Conservation (phyloP, 2,888 invertebrate species). For the Drosophila mimetica region DNA sequence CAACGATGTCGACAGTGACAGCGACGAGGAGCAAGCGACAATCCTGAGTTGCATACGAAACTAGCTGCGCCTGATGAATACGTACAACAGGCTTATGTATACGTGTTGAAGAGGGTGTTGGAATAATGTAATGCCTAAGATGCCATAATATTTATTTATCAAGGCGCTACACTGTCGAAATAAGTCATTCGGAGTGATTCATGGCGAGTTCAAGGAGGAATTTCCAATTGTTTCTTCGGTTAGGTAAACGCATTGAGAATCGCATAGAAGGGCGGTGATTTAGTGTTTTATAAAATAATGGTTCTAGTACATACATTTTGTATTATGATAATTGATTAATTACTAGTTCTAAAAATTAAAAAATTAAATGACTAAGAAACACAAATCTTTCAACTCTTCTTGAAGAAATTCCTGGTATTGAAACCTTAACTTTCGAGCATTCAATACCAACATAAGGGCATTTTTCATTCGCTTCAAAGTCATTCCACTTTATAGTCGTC, state of each 20-base stretch:
- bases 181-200: conserved; percentile 17
- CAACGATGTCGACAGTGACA: conserved; percentile 78
- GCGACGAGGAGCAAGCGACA: conserved; percentile 77
- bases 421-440: conserved; percentile 8
- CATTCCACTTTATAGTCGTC: conserved; percentile 45
- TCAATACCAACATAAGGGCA: conserved; percentile 42
- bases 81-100: conserved; percentile 31
- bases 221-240: not conserved
- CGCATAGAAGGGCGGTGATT: not conserved
- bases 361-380: not conserved
- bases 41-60: conserved; percentile 79
- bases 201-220: conserved; percentile 4
- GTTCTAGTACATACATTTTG: too few relatives aligned
- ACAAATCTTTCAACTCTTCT: not conserved
- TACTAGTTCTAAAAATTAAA: not conserved
- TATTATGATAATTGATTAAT: not conserved
- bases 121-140: conserved; percentile 40
- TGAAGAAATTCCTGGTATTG: conserved; percentile 13
- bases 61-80: conserved; percentile 54
- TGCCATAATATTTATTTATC: conserved; percentile 41
- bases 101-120: conserved; percentile 38
- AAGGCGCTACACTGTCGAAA: conserved; percentile 31
- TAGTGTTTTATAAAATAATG: not conserved
- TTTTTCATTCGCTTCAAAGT: conserved; percentile 35
- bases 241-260: not conserved